These are phyloP conservation scores for Ibidorhyncha struthersii DNA, from an alignment of 2,113 vertebrate genomes.

Conservation along the genomic window DNA sequence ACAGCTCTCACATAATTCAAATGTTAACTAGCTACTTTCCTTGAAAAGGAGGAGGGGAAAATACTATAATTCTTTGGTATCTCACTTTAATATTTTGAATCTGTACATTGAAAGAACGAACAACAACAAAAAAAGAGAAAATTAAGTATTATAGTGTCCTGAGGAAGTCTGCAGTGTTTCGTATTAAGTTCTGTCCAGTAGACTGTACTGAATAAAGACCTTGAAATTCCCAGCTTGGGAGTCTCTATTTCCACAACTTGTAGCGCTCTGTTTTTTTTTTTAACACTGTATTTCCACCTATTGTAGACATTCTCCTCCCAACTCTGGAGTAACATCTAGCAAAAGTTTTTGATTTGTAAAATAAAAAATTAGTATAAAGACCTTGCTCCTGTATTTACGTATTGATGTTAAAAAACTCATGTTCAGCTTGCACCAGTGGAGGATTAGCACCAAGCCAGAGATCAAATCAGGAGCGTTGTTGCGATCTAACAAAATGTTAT, in stretches of 20 bases:
- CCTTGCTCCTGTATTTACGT: neutral
- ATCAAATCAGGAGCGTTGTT: neutral
- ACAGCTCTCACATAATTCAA: neutral
- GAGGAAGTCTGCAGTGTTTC: neutral
- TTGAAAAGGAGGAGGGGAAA: neutral
- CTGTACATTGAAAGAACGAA: neutral
- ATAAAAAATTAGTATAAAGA: neutral
- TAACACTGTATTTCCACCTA: neutral
- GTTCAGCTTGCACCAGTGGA: neutral
- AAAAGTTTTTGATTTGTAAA: neutral
- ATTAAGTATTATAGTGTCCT: neutral
- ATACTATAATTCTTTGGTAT: neutral
- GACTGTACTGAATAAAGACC: neutral
- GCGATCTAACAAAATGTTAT: neutral
- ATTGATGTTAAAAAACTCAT: neutral
- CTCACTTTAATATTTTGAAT: neutral
- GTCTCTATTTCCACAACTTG: neutral
- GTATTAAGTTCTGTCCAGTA: neutral
- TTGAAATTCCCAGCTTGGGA: neutral
- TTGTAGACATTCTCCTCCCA: neutral
- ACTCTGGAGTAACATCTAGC: neutral
- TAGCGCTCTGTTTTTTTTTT: neutral
- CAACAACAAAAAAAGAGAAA: neutral
- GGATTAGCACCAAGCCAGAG: neutral
- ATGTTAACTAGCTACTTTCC: neutral